These are phyloP conservation scores for Apteryx owenii DNA, from an alignment of 2,113 vertebrate genomes.

Conservation along the genomic window DNA sequence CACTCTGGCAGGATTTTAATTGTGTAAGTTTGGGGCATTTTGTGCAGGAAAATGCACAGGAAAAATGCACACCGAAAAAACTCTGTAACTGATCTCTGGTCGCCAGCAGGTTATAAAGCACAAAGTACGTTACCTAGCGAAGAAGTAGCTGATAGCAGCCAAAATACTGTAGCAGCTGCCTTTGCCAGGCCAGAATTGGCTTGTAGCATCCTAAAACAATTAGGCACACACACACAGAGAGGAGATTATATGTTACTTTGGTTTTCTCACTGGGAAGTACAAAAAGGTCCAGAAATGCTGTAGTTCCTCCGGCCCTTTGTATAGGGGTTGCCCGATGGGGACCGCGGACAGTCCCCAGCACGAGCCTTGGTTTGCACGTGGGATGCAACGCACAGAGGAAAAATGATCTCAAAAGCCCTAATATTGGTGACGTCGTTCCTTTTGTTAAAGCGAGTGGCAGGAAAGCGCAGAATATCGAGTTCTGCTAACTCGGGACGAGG, in stretches of 20 bases:
- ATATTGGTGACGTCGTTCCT: neutral
- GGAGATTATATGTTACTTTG: neutral
- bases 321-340: neutral
- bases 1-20: no score
- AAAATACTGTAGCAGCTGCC: neutral
- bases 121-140: neutral
- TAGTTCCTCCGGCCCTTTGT: neutral
- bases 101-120: neutral
- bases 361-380: fast-evolving
- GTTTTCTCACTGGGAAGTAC: neutral
- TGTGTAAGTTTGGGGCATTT: no score
- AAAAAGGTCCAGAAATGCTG: neutral
- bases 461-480: neutral
- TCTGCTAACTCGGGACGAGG: neutral
- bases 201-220: neutral
- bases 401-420: fast-evolving
- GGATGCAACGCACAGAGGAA: fast-evolving
- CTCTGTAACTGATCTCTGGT: fast-evolving
- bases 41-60: no score
- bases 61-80: neutral
- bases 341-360: fast-evolving
- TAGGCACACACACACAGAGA: neutral
- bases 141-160: neutral
- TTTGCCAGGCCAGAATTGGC: neutral
- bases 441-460: neutral